Conservation (phyloP, 2,888 invertebrate genomes). For the Ochropacha duplaris region DNA sequence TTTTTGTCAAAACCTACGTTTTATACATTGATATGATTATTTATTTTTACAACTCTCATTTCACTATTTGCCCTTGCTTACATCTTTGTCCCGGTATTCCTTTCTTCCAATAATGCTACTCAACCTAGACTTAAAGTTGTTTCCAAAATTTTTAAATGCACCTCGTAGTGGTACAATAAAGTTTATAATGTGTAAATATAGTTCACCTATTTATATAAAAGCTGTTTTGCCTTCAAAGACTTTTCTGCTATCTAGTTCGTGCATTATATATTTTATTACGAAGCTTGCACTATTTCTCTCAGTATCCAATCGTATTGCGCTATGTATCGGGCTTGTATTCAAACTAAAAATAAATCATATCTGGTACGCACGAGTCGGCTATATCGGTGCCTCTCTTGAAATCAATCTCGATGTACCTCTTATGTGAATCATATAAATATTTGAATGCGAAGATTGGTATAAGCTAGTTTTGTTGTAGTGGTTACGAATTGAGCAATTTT, state of each 20-base stretch:
- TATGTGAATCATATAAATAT: constrained; percentile 1
- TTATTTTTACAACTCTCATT: too few relatives aligned
- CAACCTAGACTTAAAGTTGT: too few relatives aligned
- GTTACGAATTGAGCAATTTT: background rate
- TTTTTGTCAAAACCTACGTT: too few relatives aligned
- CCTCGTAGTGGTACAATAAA: too few relatives aligned
- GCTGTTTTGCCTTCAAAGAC: too few relatives aligned
- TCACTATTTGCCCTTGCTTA: too few relatives aligned
- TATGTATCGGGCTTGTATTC: background rate
- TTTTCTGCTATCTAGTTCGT: background rate
- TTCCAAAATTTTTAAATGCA: too few relatives aligned
- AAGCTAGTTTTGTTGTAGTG: background rate
- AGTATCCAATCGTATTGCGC: background rate
- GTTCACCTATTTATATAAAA: too few relatives aligned
- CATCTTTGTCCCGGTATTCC: too few relatives aligned
- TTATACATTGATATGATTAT: too few relatives aligned
- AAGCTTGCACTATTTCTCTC: background rate
- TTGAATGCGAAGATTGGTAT: background rate
- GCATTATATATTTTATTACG: background rate
- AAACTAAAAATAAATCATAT: constrained; percentile 1
- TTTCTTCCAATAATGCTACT: too few relatives aligned
- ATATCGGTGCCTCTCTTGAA: background rate
- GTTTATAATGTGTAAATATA: too few relatives aligned
- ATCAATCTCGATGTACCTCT: background rate
- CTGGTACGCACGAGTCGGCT: background rate